phyloP scores from a whole-genome alignment of 1,140 invertebrate species.

The Meloidogyne chitwoodi region DNA sequence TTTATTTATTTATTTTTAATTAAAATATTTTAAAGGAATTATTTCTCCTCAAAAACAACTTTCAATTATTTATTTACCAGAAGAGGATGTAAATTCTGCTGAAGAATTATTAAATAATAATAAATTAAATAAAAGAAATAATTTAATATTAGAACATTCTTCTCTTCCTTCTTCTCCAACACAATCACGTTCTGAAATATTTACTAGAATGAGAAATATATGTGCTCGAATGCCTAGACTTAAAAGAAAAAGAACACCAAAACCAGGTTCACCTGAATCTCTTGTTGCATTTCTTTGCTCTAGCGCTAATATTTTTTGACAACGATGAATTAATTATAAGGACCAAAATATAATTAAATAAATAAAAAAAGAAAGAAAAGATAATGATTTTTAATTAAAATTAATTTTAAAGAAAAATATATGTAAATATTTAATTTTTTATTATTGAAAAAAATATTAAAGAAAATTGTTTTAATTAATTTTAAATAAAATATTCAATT shows the following conservation, averaged over 20 bases:
- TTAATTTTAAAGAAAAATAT: too few species aligned
- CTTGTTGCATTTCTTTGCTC: slow-evolving; percentile 9
- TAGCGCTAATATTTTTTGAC: slow-evolving; percentile 1
- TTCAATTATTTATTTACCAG: not conserved
- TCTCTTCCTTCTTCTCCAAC: too few species aligned
- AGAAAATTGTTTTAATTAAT: too few species aligned
- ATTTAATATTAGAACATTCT: not conserved
- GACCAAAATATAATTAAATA: too few species aligned
- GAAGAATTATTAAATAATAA: not conserved
- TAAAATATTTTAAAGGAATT: too few species aligned
- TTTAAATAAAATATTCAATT: too few species aligned
- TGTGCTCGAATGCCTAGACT: slow-evolving; percentile 14
- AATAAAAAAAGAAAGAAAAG: too few species aligned
- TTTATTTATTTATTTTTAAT: too few species aligned
- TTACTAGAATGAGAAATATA: slow-evolving; percentile 14
- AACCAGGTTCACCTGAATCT: slow-evolving; percentile 14
- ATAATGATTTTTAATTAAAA: too few species aligned
- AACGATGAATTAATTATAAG: too few species aligned
- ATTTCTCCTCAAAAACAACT: not conserved
- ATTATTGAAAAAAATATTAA: too few species aligned
- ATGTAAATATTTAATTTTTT: too few species aligned
- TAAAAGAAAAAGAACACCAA: slow-evolving; percentile 16
- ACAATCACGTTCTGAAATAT: slow-evolving; percentile 3
- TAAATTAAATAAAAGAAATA: not conserved
- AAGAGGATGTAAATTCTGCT: not conserved